Evolutionary conservation across 2,113 vertebrate genomes (phyloP).

Genomic region (Osmerus mordax): DNA sequence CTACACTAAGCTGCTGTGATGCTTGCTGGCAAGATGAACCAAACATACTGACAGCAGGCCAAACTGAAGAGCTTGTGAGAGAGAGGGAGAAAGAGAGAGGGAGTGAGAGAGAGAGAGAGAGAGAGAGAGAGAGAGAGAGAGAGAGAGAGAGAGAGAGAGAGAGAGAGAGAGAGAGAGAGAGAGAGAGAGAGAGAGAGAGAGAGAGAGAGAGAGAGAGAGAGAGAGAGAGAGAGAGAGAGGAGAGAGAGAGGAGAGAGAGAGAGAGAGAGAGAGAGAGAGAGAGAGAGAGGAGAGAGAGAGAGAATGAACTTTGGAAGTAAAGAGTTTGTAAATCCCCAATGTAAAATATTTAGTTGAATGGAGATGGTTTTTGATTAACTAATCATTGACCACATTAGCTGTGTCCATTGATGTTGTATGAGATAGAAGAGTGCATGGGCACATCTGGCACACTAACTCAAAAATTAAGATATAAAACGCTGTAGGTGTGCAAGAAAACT

Average conservation of each 20-base stretch:
- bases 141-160: not conserved
- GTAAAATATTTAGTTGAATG: no score
- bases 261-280: not conserved
- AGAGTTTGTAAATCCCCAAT: no score
- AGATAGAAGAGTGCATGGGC: no score
- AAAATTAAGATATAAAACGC: no score
- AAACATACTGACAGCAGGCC: conserved; percentile 54
- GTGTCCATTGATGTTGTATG: no score
- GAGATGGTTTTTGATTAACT: no score
- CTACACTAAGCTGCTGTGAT: conserved; percentile 59
- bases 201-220: not conserved
- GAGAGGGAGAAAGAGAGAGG: not conserved
- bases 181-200: not conserved
- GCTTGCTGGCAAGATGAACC: conserved; percentile 52
- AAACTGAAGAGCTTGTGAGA: conserved; percentile 17
- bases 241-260: not conserved
- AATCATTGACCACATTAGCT: no score
- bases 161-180: not conserved
- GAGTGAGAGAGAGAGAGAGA: not conserved
- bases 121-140: not conserved
- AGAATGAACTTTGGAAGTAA: no score
- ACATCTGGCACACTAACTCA: no score
- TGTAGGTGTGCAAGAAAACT: no score
- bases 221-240: not conserved
- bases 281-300: not conserved